A percentile compares a stretch with the other conserved stretches of the same genome.
These are phyloP conservation scores for Diplogasteroides magnus DNA, from an alignment of 1,140 invertebrate species.

Conservation along the genomic window DNA sequence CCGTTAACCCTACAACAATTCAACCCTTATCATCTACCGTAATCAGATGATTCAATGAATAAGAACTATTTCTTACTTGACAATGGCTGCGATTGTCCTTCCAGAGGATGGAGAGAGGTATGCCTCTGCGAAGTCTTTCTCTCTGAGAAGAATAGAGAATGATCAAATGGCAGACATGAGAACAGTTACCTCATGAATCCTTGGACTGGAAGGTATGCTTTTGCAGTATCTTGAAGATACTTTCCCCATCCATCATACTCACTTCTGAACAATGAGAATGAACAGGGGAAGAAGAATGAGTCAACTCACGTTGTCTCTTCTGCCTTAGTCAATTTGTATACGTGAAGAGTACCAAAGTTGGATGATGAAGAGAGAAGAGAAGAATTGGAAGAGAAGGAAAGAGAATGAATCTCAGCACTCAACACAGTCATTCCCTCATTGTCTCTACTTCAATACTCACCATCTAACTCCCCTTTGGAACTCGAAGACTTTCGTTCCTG, in stretches of 20 bases:
- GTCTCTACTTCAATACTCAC: too few species aligned
- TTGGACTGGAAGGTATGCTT: conserved; percentile 9
- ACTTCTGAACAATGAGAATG: too few species aligned
- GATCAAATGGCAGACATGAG: neutral
- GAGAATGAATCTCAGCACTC: conserved; percentile 77
- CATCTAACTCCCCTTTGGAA: conserved; percentile 93
- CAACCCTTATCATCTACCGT: neutral
- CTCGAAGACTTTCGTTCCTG: conserved; percentile 84
- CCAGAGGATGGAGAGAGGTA: conserved; percentile 17
- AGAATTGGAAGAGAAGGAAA: conserved; percentile 86
- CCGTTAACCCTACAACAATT: too few species aligned
- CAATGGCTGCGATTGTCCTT: conserved; percentile 15
- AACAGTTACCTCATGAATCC: neutral
- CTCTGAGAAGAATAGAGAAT: conserved; percentile 13
- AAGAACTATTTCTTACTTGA: conserved; percentile 13
- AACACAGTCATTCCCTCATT: too few species aligned
- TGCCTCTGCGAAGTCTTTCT: conserved; percentile 23
- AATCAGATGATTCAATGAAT: neutral
- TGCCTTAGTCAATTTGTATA: conserved; percentile 76
- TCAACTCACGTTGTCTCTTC: conserved; percentile 6
- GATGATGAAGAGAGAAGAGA: conserved; percentile 83
- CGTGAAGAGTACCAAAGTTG: conserved; percentile 96
- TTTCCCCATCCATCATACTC: conserved; percentile 4
- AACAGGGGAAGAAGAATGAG: too few species aligned
- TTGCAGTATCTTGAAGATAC: conserved; percentile 6